Evolutionary conservation across 2,797 vertebrate genomes (phyloP).

Genomic region (Hipposideros larvatus): DNA sequence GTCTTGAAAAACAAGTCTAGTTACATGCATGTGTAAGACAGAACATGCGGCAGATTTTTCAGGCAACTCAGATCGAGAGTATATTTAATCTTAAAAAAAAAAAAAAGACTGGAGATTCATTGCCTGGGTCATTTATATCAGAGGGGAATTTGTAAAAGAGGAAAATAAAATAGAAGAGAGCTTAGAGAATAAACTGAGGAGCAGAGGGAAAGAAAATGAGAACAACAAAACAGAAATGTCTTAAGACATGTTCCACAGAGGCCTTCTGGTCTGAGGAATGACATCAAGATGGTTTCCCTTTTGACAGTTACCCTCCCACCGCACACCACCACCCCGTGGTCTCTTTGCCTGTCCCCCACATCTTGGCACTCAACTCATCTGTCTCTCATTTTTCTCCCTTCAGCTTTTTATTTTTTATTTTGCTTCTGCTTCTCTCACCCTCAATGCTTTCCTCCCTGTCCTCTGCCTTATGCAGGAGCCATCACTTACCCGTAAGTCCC

Average conservation of each 20-base stretch:
- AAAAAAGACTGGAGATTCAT: background rate
- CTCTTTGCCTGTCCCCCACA: background rate
- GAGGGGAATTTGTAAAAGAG: constrained; percentile 15
- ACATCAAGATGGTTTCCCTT: background rate
- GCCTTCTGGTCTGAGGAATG: background rate
- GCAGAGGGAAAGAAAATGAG: constrained; percentile 30
- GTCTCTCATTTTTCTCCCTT: constrained; percentile 1
- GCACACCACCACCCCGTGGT: background rate
- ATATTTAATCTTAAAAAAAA: constrained; percentile 45
- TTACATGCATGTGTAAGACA: background rate
- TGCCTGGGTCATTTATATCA: constrained; percentile 21
- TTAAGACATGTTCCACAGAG: background rate
- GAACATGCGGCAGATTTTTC: constrained; percentile 7
- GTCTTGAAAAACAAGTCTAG: constrained; percentile 40
- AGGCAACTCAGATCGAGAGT: background rate
- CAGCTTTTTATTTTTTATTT: constrained; percentile 42
- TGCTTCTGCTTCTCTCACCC: background rate
- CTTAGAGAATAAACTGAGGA: background rate
- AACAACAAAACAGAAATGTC: background rate
- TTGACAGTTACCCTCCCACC: background rate
- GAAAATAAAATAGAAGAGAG: background rate
- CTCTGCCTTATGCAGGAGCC: background rate
- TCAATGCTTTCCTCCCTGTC: background rate
- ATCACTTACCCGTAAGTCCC: background rate
- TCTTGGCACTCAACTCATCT: background rate